Base-by-base conservation (phyloP, 1,140 invertebrate genomes). In the Cydia splendana region DNA sequence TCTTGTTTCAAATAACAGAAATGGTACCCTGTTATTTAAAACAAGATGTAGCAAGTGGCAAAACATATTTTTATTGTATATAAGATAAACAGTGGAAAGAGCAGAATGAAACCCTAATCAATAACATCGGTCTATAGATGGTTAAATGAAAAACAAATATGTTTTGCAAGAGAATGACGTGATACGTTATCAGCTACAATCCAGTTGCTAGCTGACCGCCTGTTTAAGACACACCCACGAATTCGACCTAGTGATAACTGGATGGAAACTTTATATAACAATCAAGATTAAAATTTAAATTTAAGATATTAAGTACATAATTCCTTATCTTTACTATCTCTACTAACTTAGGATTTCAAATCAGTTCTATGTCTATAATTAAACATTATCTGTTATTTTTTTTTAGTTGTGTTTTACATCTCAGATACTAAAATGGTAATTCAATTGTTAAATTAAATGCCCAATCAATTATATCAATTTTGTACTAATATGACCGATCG, bases 31-130 rank as follows among this genome's bases (percentile, higher is more conserved):
- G 57, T 62, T 62, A 62, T 62, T n/a, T 57, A 76, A 83, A 82
- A 86, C 81, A 84, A 80, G 74, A 83, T 85, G 77, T 81, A 77
- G 81, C 81, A 85, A 80, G 80, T 84, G 79, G 83, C 82, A 85
- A 85, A 84, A 86, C 81, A 87, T 87, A 87, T 88, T 90, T 87
- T 88, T 88, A 93, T 86, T 88, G 85, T 85, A 86, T 81, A 91
- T 84, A 87, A 88, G 90, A 91, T 90, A 93, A 93, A 83, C 81
- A 88, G 82, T 90, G 89, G 86, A 91, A 91, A 91, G 88, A 83
- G 90, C 84, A 69, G 73, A 82, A 81, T 74, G 77, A 77, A 74
- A 69, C 76, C 84, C 80, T 82, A 88, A 83, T 85, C 85, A 81
- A 91, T 91, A 91, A 92, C 89, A 92, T 85, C 84, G 81, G 75